phyloP scores from a whole-genome alignment of 2,113 vertebrate species.

The Callipepla squamata region DNA sequence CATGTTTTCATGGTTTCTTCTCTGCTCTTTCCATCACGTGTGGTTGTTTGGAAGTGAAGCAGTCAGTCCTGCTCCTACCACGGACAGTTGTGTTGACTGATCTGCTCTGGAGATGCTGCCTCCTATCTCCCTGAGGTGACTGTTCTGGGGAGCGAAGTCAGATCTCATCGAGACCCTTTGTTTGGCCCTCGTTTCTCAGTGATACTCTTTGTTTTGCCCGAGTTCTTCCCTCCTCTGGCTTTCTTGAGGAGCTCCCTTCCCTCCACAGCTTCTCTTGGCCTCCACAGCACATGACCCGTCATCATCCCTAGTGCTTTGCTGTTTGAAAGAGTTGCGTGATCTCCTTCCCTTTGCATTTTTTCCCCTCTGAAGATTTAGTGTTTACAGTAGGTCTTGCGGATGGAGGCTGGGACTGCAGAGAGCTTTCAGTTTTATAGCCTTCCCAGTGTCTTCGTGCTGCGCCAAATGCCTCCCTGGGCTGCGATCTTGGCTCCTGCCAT shows the following conservation, averaged over 20 bases:
- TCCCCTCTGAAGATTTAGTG: neutral
- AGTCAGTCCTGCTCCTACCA: neutral
- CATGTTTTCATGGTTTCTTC: neutral
- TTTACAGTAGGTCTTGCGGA: neutral
- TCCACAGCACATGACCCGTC: neutral
- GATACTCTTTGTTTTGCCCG: neutral
- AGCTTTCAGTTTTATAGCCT: neutral
- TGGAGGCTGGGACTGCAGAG: neutral
- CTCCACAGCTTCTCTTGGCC: neutral
- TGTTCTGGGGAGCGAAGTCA: neutral
- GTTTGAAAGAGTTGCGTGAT: neutral
- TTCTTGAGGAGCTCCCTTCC: neutral
- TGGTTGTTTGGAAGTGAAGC: neutral
- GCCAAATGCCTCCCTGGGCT: neutral
- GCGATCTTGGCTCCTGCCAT: neutral
- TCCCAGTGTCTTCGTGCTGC: neutral
- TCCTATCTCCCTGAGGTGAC: fast-evolving
- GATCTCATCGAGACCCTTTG: neutral
- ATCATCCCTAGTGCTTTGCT: neutral
- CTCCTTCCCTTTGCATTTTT: neutral
- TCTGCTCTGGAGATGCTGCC: neutral
- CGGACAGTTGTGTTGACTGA: neutral
- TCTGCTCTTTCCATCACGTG: neutral
- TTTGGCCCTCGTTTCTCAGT: neutral
- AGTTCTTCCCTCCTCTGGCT: neutral